These are phyloP conservation scores for Aspidoscelis tigris DNA, from an alignment of 2,113 vertebrate species.

Conservation along the genomic window DNA sequence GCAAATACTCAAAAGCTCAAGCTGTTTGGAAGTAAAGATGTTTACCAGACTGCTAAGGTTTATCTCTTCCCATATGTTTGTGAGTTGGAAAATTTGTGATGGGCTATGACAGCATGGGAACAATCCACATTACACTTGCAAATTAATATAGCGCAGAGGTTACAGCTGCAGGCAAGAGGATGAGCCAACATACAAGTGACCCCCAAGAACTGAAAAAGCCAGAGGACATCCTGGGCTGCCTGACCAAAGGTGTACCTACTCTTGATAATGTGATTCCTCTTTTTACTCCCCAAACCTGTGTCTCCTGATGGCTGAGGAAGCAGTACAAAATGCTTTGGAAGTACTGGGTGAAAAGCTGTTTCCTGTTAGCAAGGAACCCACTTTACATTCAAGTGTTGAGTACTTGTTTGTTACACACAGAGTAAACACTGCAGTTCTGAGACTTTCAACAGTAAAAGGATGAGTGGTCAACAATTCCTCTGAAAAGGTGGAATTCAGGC, in stretches of 20 bases:
- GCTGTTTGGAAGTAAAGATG: neutral
- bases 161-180: neutral
- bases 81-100: neutral
- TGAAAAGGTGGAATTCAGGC: too few species aligned
- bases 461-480: too few species aligned
- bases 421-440: neutral
- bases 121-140: neutral
- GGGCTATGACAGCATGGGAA: neutral
- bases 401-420: neutral
- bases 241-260: neutral
- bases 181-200: neutral
- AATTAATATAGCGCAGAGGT: neutral
- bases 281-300: neutral
- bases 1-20: neutral
- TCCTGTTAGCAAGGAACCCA: neutral
- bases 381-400: neutral
- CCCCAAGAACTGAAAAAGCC: neutral
- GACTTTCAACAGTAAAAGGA: neutral
- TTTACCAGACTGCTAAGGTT: neutral
- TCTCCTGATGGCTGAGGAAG: neutral
- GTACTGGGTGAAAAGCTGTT: neutral
- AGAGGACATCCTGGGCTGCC: too few species aligned
- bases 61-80: slow-evolving; percentile 6
- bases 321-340: neutral
- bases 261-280: neutral